A percentile compares a stretch with the other conserved stretches of the same genome.
Conservation (phyloP, 2,888 invertebrate genomes). For the Abrostola triplasia region DNA sequence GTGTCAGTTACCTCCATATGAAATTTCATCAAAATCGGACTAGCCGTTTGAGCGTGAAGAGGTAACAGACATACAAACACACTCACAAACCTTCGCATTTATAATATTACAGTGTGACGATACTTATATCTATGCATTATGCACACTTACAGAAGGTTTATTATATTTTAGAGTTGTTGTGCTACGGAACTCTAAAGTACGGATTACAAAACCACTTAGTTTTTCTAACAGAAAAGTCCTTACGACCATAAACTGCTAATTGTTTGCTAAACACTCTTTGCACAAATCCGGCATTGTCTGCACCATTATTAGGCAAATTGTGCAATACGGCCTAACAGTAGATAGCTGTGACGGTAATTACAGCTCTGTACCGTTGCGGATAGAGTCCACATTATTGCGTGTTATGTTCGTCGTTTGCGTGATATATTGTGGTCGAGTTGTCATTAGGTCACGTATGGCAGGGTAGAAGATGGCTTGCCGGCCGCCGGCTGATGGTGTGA, state of each 20-base stretch:
- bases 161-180: too few species aligned
- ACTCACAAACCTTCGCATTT: too few species aligned
- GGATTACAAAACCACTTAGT: slow-evolving; percentile 17
- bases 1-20: too few species aligned
- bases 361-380: slow-evolving; percentile 32
- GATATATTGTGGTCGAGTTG: slow-evolving; percentile 64
- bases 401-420: slow-evolving; percentile 48
- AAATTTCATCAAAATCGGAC: too few species aligned
- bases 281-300: slow-evolving; percentile 67
- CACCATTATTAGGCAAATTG: slow-evolving; percentile 58
- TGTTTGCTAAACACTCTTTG: slow-evolving; percentile 73
- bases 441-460: slow-evolving; percentile 83
- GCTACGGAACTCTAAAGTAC: slow-evolving; percentile 13
- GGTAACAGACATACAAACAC: too few species aligned
- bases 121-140: too few species aligned
- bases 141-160: too few species aligned
- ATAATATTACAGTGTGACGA: too few species aligned
- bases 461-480: slow-evolving; percentile 65
- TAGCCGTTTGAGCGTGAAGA: too few species aligned
- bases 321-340: slow-evolving; percentile 42
- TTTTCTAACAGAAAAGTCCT: slow-evolving; percentile 24
- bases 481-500: slow-evolving; percentile 80
- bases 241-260: slow-evolving; percentile 64
- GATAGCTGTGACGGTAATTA: slow-evolving; percentile 8
- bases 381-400: slow-evolving; percentile 59